Evolutionary conservation across 2,888 invertebrate genomes (phyloP).

Genomic region (Petrolisthes cinctipes): DNA sequence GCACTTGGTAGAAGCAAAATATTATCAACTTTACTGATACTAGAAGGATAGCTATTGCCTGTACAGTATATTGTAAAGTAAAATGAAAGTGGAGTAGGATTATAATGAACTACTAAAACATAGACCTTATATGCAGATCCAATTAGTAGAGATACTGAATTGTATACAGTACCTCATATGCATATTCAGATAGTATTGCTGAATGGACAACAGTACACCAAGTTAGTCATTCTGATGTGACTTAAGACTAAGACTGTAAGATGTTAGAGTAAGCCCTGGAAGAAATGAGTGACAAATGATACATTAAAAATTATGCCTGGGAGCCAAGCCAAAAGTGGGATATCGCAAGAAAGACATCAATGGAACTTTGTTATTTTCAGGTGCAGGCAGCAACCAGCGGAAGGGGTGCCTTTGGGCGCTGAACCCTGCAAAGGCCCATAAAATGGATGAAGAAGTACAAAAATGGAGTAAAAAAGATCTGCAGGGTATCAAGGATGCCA

Average conservation of each 20-base stretch:
- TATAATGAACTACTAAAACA: no score
- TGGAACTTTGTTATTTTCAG: slow-evolving; percentile 24
- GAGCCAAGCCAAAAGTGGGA: neutral
- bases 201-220: no score
- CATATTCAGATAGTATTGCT: no score
- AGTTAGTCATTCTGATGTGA: no score
- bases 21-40: no score
- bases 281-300: neutral
- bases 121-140: no score
- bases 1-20: neutral
- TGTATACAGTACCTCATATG: no score
- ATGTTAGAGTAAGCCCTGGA: neutral
- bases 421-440: slow-evolving; percentile 92
- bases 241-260: no score
- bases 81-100: no score
- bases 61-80: no score
- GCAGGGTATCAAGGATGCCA: slow-evolving; percentile 88
- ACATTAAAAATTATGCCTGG: neutral
- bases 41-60: no score
- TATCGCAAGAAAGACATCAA: neutral
- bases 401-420: slow-evolving; percentile 94
- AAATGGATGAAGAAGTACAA: slow-evolving; percentile 98
- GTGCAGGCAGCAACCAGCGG: slow-evolving; percentile 72
- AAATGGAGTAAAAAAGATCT: slow-evolving; percentile 98
- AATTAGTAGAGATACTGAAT: no score